phyloP scores from a whole-genome alignment of 1,140 invertebrate genomes.

The Orius insidiosus region DNA sequence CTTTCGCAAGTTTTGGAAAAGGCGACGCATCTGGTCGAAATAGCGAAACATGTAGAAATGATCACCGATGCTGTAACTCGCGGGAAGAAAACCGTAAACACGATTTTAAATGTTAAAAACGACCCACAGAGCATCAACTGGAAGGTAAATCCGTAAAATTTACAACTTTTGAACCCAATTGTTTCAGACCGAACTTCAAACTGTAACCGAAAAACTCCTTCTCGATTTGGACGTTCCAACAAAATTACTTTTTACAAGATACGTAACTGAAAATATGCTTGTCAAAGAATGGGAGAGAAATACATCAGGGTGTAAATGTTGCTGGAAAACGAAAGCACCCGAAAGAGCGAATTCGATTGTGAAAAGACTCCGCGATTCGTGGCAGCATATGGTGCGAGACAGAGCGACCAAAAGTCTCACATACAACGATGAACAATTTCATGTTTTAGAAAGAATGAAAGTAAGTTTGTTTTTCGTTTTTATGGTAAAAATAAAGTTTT shows the following conservation, averaged over 20 bases:
- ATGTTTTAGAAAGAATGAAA: conserved; percentile 67
- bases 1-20: conserved; percentile 31
- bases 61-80: conserved; percentile 23
- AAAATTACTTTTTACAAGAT: conserved; percentile 37
- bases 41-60: conserved; percentile 31
- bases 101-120: conserved; percentile 19
- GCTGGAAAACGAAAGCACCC: conserved; percentile 41
- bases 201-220: conserved; percentile 27
- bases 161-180: no score
- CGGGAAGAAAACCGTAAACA: conserved; percentile 20
- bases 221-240: conserved; percentile 31
- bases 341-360: conserved; percentile 56
- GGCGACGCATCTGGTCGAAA: conserved; percentile 30
- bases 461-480: conserved; percentile 21
- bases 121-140: conserved; percentile 14
- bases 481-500: conserved; percentile 36
- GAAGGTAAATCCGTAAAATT: no score
- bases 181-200: conserved; percentile 25
- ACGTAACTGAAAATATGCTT: conserved; percentile 36
- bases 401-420: conserved; percentile 65
- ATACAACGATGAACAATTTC: conserved; percentile 87
- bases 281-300: conserved; percentile 53
- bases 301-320: conserved; percentile 46
- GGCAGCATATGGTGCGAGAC: conserved; percentile 79
- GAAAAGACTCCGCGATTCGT: conserved; percentile 66